Conservation (phyloP, 1,140 invertebrate species). For the Cataglyphis hispanica region DNA sequence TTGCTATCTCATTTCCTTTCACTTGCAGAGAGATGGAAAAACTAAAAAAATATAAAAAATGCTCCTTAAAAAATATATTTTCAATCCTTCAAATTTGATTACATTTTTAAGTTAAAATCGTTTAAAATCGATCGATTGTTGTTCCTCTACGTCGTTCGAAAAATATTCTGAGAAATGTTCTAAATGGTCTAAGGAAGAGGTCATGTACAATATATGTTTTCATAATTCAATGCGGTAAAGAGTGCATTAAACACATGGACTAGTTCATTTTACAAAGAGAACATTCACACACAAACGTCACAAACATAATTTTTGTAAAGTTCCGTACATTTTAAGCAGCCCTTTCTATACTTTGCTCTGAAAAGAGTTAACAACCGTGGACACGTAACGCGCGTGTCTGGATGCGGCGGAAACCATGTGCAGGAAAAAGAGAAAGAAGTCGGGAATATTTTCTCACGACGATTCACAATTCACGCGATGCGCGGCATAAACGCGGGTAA, state of each 20-base stretch:
- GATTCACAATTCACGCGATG: constrained; percentile 38
- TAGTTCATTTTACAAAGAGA: background rate
- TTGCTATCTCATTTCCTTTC: background rate
- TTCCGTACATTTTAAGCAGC: constrained; percentile 13
- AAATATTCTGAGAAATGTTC: background rate
- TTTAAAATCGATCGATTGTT: background rate
- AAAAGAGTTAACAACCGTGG: constrained; percentile 51
- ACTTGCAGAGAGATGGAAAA: background rate
- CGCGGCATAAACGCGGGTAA: constrained; percentile 13
- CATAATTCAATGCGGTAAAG: background rate
- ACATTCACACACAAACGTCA: constrained; percentile 12
- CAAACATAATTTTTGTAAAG: constrained; percentile 24
- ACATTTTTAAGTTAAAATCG: background rate
- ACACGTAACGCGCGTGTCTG: constrained; percentile 1
- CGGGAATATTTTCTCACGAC: constrained; percentile 51
- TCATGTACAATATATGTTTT: background rate
- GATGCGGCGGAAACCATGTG: background rate
- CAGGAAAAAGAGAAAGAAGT: background rate
- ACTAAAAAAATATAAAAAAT: background rate
- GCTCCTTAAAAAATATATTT: background rate
- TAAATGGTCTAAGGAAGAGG: background rate
- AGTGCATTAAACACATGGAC: background rate
- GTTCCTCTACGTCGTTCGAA: background rate
- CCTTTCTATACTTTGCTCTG: constrained; percentile 35
- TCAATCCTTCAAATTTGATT: background rate